phyloP scores from a whole-genome alignment of 2,113 vertebrate genomes.

The human region GRCh38 chr5:142573501-142574000 shows the following conservation, averaged over 20 bases:
- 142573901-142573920: too few relatives aligned
- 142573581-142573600: conserved; percentile 3
- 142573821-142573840: too few relatives aligned
- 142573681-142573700: not conserved
- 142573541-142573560: conserved; percentile 57
- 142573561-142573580: conserved; percentile 13
- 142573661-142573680: not conserved
- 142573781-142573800: too few relatives aligned
- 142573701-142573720: not conserved
- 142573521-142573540: conserved; percentile 56
- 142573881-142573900: too few relatives aligned
- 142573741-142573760: not conserved
- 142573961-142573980: too few relatives aligned
- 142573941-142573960: too few relatives aligned
- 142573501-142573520: conserved; percentile 73
- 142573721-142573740: not conserved
- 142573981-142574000: too few relatives aligned
- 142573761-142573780: not conserved
- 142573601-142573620: not conserved
- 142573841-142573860: too few relatives aligned
- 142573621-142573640: rapidly evolving
- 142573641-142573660: not conserved
- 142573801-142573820: too few relatives aligned
- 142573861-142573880: too few relatives aligned
- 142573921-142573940: too few relatives aligned